phyloP scores from a whole-genome alignment of 2,888 invertebrate species.

The Ochropleura plecta region DNA sequence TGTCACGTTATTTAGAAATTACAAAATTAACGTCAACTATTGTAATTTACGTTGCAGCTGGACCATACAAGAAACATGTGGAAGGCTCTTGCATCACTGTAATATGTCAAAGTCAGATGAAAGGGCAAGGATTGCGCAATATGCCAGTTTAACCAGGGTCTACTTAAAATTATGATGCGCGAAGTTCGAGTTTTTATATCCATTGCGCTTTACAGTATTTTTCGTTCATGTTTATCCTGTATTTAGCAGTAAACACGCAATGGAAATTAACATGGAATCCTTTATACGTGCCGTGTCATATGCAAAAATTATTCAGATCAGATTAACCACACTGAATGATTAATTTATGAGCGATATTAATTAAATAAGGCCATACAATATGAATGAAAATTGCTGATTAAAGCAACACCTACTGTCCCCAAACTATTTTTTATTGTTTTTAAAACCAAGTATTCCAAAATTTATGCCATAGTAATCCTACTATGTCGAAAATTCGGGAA shows the following conservation, averaged over 20 bases:
- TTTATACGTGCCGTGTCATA: constrained; percentile 9
- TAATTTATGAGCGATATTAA: constrained; percentile 32
- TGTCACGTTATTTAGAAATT: constrained; percentile 39
- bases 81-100: constrained; percentile 75
- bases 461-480: background rate
- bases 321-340: constrained; percentile 37
- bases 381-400: constrained; percentile 11
- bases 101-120: constrained; percentile 83
- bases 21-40: constrained; percentile 31
- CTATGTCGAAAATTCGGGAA: too few relatives aligned
- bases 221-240: constrained; percentile 20
- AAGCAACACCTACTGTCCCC: background rate
- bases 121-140: constrained; percentile 79
- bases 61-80: constrained; percentile 66
- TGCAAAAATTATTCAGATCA: constrained; percentile 44
- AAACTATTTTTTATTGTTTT: constrained; percentile 3
- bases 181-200: constrained; percentile 27
- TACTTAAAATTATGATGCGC: constrained; percentile 57
- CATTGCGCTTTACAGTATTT: constrained; percentile 26
- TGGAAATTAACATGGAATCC: constrained; percentile 19
- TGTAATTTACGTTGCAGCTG: constrained; percentile 41
- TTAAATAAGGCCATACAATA: constrained; percentile 16
- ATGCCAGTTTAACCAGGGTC: constrained; percentile 67
- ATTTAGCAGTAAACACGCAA: constrained; percentile 14
- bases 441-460: background rate